These are phyloP conservation scores for Aulostomus chinensis DNA, from an alignment of 2,797 vertebrate species.

Conservation along the genomic window DNA sequence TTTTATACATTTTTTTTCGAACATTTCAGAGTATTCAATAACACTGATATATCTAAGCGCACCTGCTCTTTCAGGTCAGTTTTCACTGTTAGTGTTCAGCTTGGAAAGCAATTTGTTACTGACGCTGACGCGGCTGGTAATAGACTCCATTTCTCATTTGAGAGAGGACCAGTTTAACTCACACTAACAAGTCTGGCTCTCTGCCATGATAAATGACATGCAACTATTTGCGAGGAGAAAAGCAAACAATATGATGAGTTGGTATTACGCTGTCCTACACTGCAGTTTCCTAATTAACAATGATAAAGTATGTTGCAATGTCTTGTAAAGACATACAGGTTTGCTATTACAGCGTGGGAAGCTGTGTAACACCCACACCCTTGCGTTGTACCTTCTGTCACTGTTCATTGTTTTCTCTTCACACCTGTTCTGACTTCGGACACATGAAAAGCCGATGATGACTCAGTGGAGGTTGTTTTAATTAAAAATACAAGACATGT, in stretches of 20 bases:
- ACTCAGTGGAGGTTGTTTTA: conserved; percentile 70
- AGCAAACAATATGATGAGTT: conserved; percentile 48
- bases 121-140: conserved; percentile 28
- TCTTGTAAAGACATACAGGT: conserved; percentile 51
- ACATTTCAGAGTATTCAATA: too few relatives aligned
- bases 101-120: too few relatives aligned
- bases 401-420: conserved; percentile 55
- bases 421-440: conserved; percentile 64
- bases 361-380: conserved; percentile 43
- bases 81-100: too few relatives aligned
- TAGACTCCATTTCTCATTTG: conserved; percentile 31
- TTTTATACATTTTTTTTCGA: too few relatives aligned
- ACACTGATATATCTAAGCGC: too few relatives aligned
- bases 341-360: conserved; percentile 61
- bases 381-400: conserved; percentile 27
- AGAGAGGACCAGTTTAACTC: conserved; percentile 42
- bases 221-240: conserved; percentile 30
- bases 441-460: conserved; percentile 61
- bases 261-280: conserved; percentile 30
- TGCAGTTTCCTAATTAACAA: conserved; percentile 51
- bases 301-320: conserved; percentile 48
- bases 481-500: conserved; percentile 79
- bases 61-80: too few relatives aligned
- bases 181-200: conserved; percentile 46
- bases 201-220: conserved; percentile 51